Conservation (phyloP, 2,888 invertebrate species). For the Hermaeophaga mercurialis region DNA sequence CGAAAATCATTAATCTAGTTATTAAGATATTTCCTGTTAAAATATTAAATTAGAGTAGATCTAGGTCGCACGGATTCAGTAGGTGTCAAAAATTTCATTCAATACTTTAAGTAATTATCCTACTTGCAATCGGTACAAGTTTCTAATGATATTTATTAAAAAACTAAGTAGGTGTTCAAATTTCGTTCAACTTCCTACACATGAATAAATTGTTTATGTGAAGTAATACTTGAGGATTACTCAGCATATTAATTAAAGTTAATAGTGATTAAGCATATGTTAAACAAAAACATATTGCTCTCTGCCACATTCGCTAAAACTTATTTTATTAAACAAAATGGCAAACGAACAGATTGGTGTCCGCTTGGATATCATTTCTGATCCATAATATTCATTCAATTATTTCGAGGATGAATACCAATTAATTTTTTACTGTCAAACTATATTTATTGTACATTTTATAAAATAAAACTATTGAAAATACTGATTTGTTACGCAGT, state of each 20-base stretch:
- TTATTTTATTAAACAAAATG: neutral
- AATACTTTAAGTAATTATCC: neutral
- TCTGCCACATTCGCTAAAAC: neutral
- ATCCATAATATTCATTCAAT: no score
- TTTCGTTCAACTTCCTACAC: conserved; percentile 16
- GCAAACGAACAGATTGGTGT: no score
- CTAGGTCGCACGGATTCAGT: neutral
- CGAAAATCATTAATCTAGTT: no score
- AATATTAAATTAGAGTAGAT: neutral
- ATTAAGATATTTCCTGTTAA: no score
- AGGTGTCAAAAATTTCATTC: neutral
- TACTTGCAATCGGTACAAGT: conserved; percentile 1
- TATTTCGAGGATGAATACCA: no score
- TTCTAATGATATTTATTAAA: conserved; percentile 8
- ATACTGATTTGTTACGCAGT: no score
- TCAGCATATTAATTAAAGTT: neutral
- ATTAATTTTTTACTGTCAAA: no score
- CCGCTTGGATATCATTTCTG: no score
- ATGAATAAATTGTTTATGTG: neutral
- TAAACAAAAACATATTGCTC: neutral
- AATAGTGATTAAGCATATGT: neutral
- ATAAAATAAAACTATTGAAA: no score
- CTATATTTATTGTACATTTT: no score
- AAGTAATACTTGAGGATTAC: conserved; percentile 4
- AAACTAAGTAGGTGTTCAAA: conserved; percentile 7